Conservation (phyloP, 2,797 vertebrate species). For the Xerus rutilus region DNA sequence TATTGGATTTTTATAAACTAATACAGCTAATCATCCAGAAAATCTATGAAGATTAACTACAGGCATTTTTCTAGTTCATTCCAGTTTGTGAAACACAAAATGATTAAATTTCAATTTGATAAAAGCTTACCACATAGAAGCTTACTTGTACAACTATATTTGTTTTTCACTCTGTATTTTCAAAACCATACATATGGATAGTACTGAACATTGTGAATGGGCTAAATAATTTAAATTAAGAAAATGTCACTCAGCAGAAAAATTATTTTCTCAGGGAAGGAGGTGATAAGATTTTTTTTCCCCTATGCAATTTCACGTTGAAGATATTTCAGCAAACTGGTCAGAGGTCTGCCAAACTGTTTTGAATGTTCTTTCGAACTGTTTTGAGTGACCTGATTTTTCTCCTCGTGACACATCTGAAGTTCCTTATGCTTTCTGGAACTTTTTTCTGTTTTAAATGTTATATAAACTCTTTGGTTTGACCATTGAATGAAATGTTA, state of each 20-base stretch:
- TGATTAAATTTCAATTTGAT: neutral
- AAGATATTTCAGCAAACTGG: constrained; percentile 10
- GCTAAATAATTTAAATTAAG: constrained; percentile 14
- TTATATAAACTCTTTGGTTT: constrained; percentile 80
- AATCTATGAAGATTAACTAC: neutral
- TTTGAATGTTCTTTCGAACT: constrained; percentile 14
- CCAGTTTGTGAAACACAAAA: neutral
- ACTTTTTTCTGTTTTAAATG: constrained; percentile 80
- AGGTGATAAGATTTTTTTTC: neutral
- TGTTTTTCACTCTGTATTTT: neutral
- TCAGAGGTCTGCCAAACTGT: neutral
- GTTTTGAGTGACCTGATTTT: constrained; percentile 58
- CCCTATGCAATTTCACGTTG: neutral
- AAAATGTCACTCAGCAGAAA: neutral
- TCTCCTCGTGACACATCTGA: constrained; percentile 56
- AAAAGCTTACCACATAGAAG: neutral
- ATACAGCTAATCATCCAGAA: neutral
- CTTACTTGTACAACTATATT: neutral
- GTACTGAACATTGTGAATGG: neutral
- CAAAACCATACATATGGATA: neutral
- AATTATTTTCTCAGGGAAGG: neutral
- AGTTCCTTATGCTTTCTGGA: constrained; percentile 80
- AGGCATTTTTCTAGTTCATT: neutral
- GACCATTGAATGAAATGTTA: constrained; percentile 77
- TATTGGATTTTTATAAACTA: neutral